phyloP scores from a whole-genome alignment of 2,113 vertebrate genomes.

The Picathartes gymnocephalus region DNA sequence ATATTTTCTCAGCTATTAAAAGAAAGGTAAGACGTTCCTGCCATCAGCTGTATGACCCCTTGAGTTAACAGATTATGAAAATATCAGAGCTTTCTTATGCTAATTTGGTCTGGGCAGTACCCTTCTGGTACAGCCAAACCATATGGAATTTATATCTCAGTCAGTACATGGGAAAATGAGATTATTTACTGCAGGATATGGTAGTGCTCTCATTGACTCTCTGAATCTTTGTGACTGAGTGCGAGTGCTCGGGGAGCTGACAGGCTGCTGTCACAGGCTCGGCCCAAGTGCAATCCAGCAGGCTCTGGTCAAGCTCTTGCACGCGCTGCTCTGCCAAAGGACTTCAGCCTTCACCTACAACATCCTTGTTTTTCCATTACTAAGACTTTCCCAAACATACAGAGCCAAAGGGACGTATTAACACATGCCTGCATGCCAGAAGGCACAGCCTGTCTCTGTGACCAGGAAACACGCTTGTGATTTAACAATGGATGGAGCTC shows the following conservation, averaged over 20 bases:
- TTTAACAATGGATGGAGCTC: not conserved
- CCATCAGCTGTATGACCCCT: not conserved
- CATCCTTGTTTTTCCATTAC: conserved; percentile 56
- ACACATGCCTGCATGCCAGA: not conserved
- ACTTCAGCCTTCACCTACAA: conserved; percentile 49
- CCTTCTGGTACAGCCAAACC: not conserved
- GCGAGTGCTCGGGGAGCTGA: not conserved
- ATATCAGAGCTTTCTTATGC: not conserved
- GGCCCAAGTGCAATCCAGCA: not conserved
- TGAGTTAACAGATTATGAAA: not conserved
- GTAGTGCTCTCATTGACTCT: not conserved
- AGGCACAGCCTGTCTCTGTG: not conserved
- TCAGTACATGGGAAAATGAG: not conserved
- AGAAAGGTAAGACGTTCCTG: not conserved
- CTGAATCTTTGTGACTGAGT: conserved; percentile 27
- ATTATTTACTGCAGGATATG: not conserved
- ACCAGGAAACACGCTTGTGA: not conserved
- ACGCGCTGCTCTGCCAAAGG: conserved; percentile 37
- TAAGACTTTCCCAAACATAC: not conserved
- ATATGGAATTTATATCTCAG: conserved; percentile 13
- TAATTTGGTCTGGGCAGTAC: not conserved
- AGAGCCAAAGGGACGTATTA: conserved; percentile 28
- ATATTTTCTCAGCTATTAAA: not conserved
- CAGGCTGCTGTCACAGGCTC: conserved; percentile 11
- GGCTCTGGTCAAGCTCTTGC: conserved; percentile 50